These are phyloP conservation scores for Molossus molossus DNA, from an alignment of 2,797 vertebrate species.

Conservation along the genomic window DNA sequence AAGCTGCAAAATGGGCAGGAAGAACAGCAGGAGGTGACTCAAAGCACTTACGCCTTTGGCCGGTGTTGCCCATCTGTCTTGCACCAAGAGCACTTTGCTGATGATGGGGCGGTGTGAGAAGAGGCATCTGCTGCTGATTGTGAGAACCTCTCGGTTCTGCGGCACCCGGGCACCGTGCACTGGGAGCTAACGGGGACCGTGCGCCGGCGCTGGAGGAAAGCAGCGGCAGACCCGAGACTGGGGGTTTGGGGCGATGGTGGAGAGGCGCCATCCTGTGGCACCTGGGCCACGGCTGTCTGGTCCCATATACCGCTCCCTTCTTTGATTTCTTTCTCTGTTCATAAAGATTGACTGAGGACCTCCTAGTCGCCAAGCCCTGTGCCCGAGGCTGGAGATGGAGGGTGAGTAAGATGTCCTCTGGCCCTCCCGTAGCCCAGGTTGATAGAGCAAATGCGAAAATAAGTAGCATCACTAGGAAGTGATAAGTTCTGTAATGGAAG, in stretches of 20 bases:
- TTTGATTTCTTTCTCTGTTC: not conserved
- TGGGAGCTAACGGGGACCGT: not conserved
- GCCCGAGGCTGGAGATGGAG: not conserved
- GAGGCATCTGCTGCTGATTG: conserved; percentile 11
- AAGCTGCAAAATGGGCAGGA: not conserved
- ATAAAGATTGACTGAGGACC: not conserved
- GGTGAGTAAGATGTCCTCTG: not conserved
- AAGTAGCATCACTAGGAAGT: not conserved
- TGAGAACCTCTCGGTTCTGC: not conserved
- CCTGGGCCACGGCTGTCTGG: not conserved
- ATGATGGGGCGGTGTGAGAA: conserved; percentile 5
- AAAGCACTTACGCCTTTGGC: not conserved
- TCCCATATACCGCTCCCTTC: not conserved
- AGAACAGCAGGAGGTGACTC: not conserved
- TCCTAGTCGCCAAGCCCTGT: not conserved
- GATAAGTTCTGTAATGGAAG: not conserved
- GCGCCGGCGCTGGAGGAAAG: fast-evolving
- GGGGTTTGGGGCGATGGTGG: not conserved
- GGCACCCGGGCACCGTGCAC: not conserved
- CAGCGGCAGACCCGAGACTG: not conserved
- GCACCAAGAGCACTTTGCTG: not conserved
- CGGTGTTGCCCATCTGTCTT: not conserved
- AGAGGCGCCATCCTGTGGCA: not conserved
- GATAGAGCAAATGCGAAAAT: not conserved
- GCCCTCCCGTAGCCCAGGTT: not conserved